These are phyloP conservation scores for Pseudococcus viburni DNA, from an alignment of 2,888 invertebrate species.

Conservation along the genomic window DNA sequence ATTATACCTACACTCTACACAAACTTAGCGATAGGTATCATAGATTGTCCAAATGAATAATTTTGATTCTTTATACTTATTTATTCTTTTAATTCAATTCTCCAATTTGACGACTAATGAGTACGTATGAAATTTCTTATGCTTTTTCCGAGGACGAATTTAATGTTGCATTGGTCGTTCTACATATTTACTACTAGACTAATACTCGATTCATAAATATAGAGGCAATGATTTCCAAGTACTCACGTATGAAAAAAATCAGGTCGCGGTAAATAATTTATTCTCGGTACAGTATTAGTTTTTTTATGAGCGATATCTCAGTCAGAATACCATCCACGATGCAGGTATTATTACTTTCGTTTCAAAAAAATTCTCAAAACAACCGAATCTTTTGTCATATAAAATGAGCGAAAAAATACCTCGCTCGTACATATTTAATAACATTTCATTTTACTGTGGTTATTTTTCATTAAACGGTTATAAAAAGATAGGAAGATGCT, in stretches of 20 bases:
- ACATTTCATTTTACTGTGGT: constrained; percentile 44
- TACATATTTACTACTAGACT: no score
- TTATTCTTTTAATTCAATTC: no score
- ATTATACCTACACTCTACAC: no score
- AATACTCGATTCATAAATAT: neutral
- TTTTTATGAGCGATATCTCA: constrained; percentile 1
- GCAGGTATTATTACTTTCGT: constrained; percentile 20
- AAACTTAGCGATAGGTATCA: no score
- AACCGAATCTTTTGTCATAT: constrained; percentile 28
- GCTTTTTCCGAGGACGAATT: no score
- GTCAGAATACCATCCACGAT: neutral
- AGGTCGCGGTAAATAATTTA: neutral
- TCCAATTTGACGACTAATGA: no score
- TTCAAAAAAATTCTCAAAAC: neutral
- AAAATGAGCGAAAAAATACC: constrained; percentile 33
- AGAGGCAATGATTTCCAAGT: neutral
- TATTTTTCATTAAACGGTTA: constrained; percentile 43
- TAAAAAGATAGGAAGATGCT: constrained; percentile 30
- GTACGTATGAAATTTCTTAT: no score
- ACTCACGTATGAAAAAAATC: neutral
- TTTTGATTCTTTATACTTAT: no score
- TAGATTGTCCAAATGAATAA: no score
- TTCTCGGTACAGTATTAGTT: neutral
- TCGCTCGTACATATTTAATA: constrained; percentile 28
- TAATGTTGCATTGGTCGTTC: neutral